phyloP scores from a whole-genome alignment of 30 jellyfish, hydroid and myxozoan species.

The Aurelia sp. region DNA sequence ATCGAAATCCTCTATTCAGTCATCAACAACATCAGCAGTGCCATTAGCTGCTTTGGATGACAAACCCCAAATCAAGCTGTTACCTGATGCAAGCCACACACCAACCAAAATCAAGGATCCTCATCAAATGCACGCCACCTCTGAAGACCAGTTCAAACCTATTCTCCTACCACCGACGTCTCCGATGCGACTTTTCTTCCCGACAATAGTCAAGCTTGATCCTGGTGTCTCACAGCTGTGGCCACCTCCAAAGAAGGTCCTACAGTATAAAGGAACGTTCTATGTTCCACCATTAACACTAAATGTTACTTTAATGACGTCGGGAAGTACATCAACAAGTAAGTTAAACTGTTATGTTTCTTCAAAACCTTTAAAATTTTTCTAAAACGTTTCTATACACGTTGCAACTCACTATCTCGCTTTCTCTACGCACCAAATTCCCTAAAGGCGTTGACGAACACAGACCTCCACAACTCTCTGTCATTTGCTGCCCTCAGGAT shows the following conservation, averaged over 20 bases:
- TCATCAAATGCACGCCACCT: no score
- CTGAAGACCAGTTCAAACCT: conserved; percentile 34
- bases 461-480: no score
- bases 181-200: conserved; percentile 63
- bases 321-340: conserved; percentile 35
- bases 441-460: no score
- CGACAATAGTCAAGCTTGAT: conserved; percentile 70
- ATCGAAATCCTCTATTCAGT: not conserved
- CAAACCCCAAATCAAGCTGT: not conserved
- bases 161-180: conserved; percentile 64
- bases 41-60: no score
- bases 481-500: no score
- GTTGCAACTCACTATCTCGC: not conserved
- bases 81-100: not conserved
- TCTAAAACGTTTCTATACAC: no score
- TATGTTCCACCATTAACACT: conserved; percentile 83
- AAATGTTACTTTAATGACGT: conserved; percentile 35
- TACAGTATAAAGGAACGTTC: conserved; percentile 84
- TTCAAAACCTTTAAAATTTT: no score
- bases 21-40: not conserved
- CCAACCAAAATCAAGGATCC: not conserved
- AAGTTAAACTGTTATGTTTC: not conserved
- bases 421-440: no score
- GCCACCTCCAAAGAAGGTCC: conserved; percentile 87
- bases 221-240: conserved; percentile 72